Evolutionary conservation across 2,113 vertebrate species (phyloP), one percentile per base, ranked within the genome.

Genomic region (Nycticorax nycticorax): DNA sequence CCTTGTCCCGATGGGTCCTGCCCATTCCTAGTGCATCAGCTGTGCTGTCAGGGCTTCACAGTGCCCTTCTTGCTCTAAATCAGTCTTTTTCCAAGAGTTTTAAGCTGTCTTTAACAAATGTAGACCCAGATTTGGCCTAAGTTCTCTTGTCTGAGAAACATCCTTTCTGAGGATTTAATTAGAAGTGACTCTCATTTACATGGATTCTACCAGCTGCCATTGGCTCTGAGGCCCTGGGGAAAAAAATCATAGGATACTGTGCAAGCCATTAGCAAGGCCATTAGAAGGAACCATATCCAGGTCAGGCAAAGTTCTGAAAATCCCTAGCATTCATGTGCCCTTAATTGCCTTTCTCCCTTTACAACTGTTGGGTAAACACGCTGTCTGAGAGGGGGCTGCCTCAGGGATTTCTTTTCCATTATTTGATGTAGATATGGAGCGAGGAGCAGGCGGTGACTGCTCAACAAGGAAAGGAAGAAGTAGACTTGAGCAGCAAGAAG

Each of bases 101-200:
- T 80, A 62, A 52, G 16, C 14, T 56, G 10, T 78, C 63, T 86
- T 89, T 96, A 79, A 76, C 48, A 95, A 92, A 90, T 21, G n/a
- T 55, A 95, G 45, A 89, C 41, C 37, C 20, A 69, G 11, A 89
- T 94, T 76, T 89, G 39, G 71, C 66, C 17, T 41, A 72, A 85
- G 56, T 85, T 94, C 27, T 89, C 69, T 89, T 85, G 66, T 75
- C 71, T 95, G 81, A 93, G 87, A 93, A 91, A 76, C 68, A 84
- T 59, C 3, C 8, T 86, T 89, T 84, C 80, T 87, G 76, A 87
- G 64, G 85, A 95, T 91, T 91, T 96, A 94, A 96, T 94, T 91
- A 85, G 74, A 82, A 94, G 48, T 2, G 4, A 68, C 77, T 91
- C 74, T 93, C 77, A 79, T 94, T 96, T 95, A 79, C 77, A 66